Conservation (phyloP, 2,113 vertebrate species). For the Petaurus breviceps region DNA sequence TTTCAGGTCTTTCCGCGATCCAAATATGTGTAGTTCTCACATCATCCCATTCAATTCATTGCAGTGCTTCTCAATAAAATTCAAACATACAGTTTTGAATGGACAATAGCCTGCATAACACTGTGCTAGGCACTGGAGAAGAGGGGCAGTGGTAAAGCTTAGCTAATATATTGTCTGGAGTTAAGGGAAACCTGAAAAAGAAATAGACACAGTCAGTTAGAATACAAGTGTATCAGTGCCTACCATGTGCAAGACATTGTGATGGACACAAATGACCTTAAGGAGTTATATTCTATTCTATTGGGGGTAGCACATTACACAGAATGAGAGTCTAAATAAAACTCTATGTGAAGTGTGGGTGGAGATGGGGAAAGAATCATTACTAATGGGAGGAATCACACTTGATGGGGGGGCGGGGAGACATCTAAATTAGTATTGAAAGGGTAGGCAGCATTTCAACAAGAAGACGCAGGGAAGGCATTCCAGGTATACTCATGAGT, state of each 20-base stretch:
- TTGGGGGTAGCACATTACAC: not conserved
- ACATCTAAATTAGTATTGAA: not conserved
- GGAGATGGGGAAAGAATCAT: not conserved
- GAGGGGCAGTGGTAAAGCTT: not conserved
- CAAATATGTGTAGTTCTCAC: not conserved
- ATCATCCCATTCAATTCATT: not conserved
- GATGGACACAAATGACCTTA: not conserved
- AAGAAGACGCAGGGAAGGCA: not conserved
- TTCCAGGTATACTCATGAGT: not conserved
- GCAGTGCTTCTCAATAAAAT: not conserved
- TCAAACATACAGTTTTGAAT: not conserved
- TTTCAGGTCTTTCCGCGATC: not conserved
- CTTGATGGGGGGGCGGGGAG: not conserved
- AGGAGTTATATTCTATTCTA: not conserved
- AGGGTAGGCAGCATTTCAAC: not conserved
- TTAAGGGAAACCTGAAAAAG: not conserved
- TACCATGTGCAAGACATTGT: not conserved
- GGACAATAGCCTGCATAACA: not conserved
- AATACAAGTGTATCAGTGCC: not conserved
- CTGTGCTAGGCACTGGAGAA: not conserved
- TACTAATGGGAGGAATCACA: not conserved
- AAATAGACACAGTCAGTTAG: not conserved
- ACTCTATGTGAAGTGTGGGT: not conserved
- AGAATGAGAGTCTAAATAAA: not conserved
- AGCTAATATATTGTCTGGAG: not conserved